Percentiles rank a stretch among this genome's conserved stretches.
Evolutionary conservation across 2,797 vertebrate species (phyloP).

Genomic region (Silurus lanzhouensis): DNA sequence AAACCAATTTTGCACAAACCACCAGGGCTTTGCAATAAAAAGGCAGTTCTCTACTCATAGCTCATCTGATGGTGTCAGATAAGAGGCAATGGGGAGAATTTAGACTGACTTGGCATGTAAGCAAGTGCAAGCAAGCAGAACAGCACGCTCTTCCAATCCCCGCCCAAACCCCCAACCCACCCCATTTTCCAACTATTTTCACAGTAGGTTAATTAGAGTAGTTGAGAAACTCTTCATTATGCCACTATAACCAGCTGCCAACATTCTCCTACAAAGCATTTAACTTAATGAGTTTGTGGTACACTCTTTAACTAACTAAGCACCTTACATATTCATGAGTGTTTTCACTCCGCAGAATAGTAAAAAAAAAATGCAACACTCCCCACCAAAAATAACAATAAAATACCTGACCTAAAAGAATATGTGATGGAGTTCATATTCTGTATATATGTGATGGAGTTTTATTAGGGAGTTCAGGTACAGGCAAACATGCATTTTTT

Average conservation of each 20-base stretch:
- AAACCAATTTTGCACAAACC: slow-evolving; percentile 55
- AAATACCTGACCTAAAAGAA: neutral
- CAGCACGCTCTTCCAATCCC: neutral
- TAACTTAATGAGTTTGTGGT: neutral
- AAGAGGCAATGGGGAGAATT: slow-evolving; percentile 43
- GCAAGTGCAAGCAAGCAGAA: slow-evolving; percentile 23
- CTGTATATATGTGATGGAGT: neutral
- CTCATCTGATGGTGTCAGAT: slow-evolving; percentile 54
- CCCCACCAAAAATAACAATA: neutral
- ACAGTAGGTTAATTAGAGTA: slow-evolving; percentile 27
- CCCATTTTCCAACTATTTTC: slow-evolving; percentile 10
- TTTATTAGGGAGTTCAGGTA: neutral
- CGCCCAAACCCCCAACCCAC: too few species aligned
- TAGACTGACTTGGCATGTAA: slow-evolving; percentile 39
- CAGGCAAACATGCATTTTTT: neutral
- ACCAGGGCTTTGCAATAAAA: slow-evolving; percentile 56
- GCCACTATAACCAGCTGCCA: slow-evolving; percentile 15
- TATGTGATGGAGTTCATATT: neutral
- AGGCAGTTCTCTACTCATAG: slow-evolving; percentile 51
- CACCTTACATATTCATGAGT: neutral
- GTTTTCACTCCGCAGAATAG: neutral
- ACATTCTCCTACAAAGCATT: slow-evolving; percentile 13
- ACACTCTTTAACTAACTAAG: slow-evolving; percentile 10
- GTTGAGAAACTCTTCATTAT: slow-evolving; percentile 39
- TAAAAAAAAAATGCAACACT: neutral